Percentiles rank a stretch among this genome's conserved stretches.
These are phyloP conservation scores for Presbytis comata DNA, from an alignment of 2,797 vertebrate genomes.

Conservation along the genomic window DNA sequence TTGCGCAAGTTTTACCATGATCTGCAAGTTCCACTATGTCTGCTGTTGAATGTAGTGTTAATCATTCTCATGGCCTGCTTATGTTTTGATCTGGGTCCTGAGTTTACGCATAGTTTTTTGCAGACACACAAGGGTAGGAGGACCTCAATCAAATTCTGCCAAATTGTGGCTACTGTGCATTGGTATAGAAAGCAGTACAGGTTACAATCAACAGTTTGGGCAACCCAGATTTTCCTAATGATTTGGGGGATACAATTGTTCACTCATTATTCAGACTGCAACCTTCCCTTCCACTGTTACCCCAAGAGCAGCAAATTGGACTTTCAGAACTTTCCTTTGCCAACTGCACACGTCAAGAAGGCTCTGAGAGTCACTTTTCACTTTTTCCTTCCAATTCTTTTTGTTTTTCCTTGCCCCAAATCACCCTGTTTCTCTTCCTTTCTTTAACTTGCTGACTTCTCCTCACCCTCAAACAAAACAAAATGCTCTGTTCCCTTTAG, in stretches of 20 bases:
- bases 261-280: neutral
- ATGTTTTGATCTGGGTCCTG: neutral
- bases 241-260: neutral
- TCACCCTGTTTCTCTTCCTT: neutral
- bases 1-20: neutral
- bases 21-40: neutral
- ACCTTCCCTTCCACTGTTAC: neutral
- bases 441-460: neutral
- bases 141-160: neutral
- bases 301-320: neutral
- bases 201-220: neutral
- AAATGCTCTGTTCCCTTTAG: neutral
- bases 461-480: neutral
- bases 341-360: neutral
- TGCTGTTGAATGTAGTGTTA: neutral
- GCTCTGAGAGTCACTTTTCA: neutral
- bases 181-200: neutral
- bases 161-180: neutral
- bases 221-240: neutral
- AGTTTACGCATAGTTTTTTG: neutral
- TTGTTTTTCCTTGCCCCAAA: neutral
- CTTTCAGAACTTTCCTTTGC: neutral
- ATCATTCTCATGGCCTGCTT: neutral
- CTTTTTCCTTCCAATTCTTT: neutral
- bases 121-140: neutral